Base-by-base conservation (phyloP, 1,140 invertebrate genomes). In the Mactra quadrangularis region DNA sequence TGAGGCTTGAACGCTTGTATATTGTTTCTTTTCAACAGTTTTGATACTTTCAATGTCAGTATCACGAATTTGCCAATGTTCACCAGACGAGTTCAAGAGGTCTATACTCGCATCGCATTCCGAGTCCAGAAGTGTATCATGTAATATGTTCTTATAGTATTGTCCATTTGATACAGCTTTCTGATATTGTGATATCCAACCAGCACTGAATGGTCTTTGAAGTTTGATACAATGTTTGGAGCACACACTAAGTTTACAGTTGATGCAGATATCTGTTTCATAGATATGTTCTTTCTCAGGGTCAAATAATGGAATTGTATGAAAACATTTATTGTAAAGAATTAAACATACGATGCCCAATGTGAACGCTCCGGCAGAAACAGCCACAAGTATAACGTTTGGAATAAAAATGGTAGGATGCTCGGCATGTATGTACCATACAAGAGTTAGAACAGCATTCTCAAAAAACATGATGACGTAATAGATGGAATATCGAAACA, bases 401-500 rank as follows among this genome's bases (percentile, higher is more conserved):
- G 76, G 52, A 25, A 79, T 57, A 41, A 66, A 53, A 59, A 76
- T 45, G 4, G 25, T 52, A 3, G 57, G 33, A 52, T 77, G n/a
- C 13, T 70, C 64, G 13, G 71, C 41, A 4, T 78, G 68, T 22
- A 84, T 68, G 52, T 85, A 93, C 95, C 92, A 95, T 7, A 90
- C 86, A n/a, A 86, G 64, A 29, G 83, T 77, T 25, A 91, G 77
- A 35, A 97, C 94, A 79, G 94, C 94, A 91, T 98, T 98, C 93
- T 98, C 97, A 55, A 97, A 93, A 90, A 97, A 95, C 97, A 98
- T 97, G 38, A 97, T 96, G n/a, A 96, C 94, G 93, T 98, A 98
- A 94, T 97, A 98, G 71, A 96, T 96, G 15, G 96, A 94, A 95
- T 97, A 96, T 93, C 96, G 97, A 87, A 96, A 95, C 59, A 96